These are phyloP conservation scores for Oncorhynchus tshawytscha DNA, from an alignment of 2,113 vertebrate genomes.

Conservation along the genomic window DNA sequence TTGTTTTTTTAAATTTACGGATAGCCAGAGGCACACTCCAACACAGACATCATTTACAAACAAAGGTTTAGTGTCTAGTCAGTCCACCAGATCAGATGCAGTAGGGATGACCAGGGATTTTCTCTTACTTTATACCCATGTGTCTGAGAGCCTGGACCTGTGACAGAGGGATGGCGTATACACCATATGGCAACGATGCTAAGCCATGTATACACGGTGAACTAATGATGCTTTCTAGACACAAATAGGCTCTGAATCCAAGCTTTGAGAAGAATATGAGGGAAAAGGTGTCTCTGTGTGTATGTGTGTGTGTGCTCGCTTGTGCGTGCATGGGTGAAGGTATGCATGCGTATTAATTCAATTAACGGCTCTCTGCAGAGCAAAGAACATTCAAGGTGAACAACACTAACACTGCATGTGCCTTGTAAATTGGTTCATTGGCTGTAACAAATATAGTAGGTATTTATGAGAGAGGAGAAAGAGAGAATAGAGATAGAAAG, in stretches of 20 bases:
- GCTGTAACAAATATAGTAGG: not conserved
- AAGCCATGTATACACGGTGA: not conserved
- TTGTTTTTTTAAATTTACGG: too few species aligned
- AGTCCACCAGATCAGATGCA: too few species aligned
- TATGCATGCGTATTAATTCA: constrained; percentile 16
- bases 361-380: constrained; percentile 23
- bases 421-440: constrained; percentile 18
- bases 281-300: not conserved
- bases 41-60: too few species aligned
- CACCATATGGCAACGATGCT: not conserved
- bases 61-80: too few species aligned
- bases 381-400: constrained; percentile 15
- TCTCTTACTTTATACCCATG: too few species aligned
- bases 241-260: too few species aligned
- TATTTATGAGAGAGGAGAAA: not conserved
- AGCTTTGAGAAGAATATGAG: not conserved
- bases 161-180: constrained; percentile 15
- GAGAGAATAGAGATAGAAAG: constrained; percentile 3
- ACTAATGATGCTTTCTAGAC: too few species aligned
- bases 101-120: too few species aligned
- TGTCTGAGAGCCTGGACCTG: constrained; percentile 15
- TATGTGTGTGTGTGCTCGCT: not conserved
- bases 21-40: too few species aligned
- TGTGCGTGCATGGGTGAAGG: constrained; percentile 5
- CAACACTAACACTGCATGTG: not conserved